Conservation (phyloP, 2,797 vertebrate genomes). For the Cercopithecus petaurista region DNA sequence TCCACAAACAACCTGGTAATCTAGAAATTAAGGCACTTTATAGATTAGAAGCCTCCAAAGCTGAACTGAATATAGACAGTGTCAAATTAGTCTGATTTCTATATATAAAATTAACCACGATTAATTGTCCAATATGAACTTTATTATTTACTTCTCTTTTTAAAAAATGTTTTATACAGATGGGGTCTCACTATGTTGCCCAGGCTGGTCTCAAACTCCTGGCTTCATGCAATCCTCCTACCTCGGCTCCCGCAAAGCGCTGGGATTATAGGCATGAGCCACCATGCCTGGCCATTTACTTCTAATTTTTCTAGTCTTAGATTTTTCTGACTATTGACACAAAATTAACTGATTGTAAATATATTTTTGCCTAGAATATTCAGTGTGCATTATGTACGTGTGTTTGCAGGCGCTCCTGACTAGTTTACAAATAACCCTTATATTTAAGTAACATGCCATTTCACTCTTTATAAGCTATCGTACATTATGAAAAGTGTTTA, state of each 20-base stretch:
- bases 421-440: conserved; percentile 44
- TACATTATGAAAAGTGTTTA: conserved; percentile 76
- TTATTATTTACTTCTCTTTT: conserved; percentile 3
- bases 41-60: neutral
- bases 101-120: neutral
- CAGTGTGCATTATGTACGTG: neutral
- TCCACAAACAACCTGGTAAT: neutral
- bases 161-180: neutral
- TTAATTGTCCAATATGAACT: conserved; percentile 1
- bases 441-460: conserved; percentile 1
- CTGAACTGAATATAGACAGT: neutral
- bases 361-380: conserved; percentile 19
- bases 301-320: neutral
- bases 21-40: conserved; percentile 20
- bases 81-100: neutral
- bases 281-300: neutral
- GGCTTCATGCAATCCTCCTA: neutral
- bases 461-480: conserved; percentile 54
- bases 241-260: no score
- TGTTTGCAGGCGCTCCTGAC: neutral
- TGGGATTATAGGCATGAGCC: neutral
- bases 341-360: conserved; percentile 40
- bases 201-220: no score
- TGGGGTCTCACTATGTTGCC: no score
- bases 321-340: conserved; percentile 24